These are phyloP conservation scores for Amphiprion ocellaris DNA, from an alignment of 2,113 vertebrate species.

Conservation along the genomic window DNA sequence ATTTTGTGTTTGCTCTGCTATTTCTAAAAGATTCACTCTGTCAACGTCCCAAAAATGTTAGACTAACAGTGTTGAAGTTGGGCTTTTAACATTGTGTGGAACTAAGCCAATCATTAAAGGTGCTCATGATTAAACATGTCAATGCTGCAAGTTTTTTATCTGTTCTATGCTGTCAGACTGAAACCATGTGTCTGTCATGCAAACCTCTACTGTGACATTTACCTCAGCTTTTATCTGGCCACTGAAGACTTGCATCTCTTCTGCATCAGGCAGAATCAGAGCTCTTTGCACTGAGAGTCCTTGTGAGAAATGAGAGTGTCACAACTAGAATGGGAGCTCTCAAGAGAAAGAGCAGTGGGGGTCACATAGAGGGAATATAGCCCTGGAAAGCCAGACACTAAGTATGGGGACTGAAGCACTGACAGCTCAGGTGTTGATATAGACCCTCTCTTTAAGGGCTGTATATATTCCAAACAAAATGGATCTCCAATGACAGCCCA, in stretches of 20 bases:
- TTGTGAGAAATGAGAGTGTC: constrained; percentile 15
- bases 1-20: no score
- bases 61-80: no score
- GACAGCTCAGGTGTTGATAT: constrained; percentile 12
- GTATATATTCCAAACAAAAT: constrained; percentile 26
- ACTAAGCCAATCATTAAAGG: no score
- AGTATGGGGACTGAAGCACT: constrained; percentile 12
- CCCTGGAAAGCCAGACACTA: background rate
- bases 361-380: constrained; percentile 13
- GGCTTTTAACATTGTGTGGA: no score
- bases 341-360: background rate
- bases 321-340: constrained; percentile 5
- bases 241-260: background rate
- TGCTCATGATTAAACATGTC: background rate
- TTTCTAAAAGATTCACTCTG: no score
- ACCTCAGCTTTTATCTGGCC: constrained; percentile 19
- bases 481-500: constrained; percentile 30
- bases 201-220: constrained; percentile 15
- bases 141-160: background rate
- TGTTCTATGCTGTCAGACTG: background rate
- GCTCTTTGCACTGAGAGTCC: constrained; percentile 10
- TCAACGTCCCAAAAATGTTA: no score
- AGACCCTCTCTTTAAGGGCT: constrained; percentile 1
- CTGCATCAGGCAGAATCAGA: constrained; percentile 17
- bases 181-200: background rate